Evolutionary conservation across 2,113 vertebrate genomes (phyloP).

Genomic region (Tilapia sparmanii): DNA sequence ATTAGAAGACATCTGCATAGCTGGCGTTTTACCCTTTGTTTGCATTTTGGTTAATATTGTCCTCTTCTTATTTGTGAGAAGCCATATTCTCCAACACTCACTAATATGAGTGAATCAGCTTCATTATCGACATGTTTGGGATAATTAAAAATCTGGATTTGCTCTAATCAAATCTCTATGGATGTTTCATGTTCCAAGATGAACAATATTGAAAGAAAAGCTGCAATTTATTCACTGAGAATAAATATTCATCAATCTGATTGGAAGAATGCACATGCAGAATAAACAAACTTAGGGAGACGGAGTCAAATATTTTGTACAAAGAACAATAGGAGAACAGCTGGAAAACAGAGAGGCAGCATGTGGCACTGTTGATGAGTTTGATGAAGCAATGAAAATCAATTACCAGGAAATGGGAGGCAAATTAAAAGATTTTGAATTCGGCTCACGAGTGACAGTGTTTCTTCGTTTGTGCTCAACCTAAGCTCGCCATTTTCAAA

Average conservation of each 20-base stretch:
- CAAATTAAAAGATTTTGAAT: slow-evolving; percentile 25
- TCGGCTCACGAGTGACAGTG: neutral
- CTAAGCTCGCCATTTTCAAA: neutral
- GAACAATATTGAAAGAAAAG: slow-evolving; percentile 2
- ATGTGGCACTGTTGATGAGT: slow-evolving; percentile 23
- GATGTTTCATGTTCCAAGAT: slow-evolving; percentile 11
- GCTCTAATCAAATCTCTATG: slow-evolving; percentile 28
- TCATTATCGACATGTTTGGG: slow-evolving; percentile 35
- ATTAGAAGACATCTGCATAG: neutral
- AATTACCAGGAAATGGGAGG: slow-evolving; percentile 32
- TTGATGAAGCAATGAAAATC: slow-evolving; percentile 35
- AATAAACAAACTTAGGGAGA: neutral
- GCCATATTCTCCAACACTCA: neutral
- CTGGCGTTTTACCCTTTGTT: neutral
- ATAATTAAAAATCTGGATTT: slow-evolving; percentile 43
- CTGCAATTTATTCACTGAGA: neutral
- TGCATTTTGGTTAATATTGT: neutral
- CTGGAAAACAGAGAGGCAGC: neutral
- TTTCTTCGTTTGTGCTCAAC: neutral
- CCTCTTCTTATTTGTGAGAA: neutral
- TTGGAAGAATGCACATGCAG: neutral
- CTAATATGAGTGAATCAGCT: slow-evolving; percentile 23
- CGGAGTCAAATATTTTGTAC: neutral
- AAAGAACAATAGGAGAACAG: neutral
- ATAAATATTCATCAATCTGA: neutral